A percentile compares a stretch with the other conserved stretches of the same genome.
Evolutionary conservation across 2,113 vertebrate genomes (phyloP).

Genomic region (Struthio camelus): DNA sequence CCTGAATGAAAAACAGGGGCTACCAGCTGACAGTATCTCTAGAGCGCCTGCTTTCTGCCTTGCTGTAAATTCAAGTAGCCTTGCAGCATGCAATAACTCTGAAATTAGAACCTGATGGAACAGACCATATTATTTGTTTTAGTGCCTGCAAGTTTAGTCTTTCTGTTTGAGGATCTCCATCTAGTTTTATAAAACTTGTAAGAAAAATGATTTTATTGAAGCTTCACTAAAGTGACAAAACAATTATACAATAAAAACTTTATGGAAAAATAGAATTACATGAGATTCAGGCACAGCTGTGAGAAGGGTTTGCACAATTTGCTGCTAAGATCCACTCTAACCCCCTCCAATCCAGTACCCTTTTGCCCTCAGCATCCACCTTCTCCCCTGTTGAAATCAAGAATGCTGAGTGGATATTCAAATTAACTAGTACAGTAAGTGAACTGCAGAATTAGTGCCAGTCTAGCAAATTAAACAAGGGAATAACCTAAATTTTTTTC

Average conservation of each 20-base stretch:
- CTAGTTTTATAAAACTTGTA: neutral
- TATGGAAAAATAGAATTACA: neutral
- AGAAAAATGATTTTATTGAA: neutral
- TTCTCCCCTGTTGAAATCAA: constrained; percentile 68
- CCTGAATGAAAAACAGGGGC: neutral
- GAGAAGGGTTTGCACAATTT: constrained; percentile 21
- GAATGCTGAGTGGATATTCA: constrained; percentile 64
- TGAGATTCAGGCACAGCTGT: neutral
- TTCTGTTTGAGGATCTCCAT: neutral
- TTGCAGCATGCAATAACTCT: constrained; percentile 25
- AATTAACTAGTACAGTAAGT: constrained; percentile 69
- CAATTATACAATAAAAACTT: constrained; percentile 1
- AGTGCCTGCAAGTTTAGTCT: neutral
- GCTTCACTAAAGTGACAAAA: neutral
- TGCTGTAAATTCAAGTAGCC: constrained; percentile 31
- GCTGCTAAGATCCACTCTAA: neutral
- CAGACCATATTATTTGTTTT: neutral
- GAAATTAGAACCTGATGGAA: constrained; percentile 34
- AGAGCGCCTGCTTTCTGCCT: constrained; percentile 16
- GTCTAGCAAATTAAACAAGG: constrained; percentile 71
- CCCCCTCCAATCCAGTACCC: constrained; percentile 55
- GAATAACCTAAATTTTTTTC: constrained; percentile 69
- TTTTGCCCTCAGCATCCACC: constrained; percentile 70
- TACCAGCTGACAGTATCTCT: constrained; percentile 11
- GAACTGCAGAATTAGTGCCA: constrained; percentile 67